Percentiles rank a stretch among this genome's conserved stretches.
These are phyloP conservation scores for Leptogaster cylindrica DNA, from an alignment of 2,888 invertebrate species.

Conservation along the genomic window DNA sequence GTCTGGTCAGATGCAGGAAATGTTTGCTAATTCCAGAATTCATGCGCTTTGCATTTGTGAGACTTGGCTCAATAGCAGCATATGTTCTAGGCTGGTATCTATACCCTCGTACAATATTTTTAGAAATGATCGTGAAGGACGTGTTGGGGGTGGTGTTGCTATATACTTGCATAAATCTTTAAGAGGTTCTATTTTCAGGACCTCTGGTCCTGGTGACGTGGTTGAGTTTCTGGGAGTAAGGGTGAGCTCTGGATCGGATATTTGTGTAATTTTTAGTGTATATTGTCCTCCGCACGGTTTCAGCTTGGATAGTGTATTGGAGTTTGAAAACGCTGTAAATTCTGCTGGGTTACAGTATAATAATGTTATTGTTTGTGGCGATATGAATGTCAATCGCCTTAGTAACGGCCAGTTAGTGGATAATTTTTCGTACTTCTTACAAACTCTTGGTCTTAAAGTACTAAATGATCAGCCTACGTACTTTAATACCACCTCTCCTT, in stretches of 20 bases:
- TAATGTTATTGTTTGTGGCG: neutral
- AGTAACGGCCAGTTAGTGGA: neutral
- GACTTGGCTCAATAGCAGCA: neutral
- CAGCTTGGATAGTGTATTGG: too few relatives aligned
- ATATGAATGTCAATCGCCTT: neutral
- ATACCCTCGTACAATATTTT: neutral
- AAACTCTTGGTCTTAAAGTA: neutral
- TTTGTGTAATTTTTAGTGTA: neutral
- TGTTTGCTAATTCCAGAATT: neutral
- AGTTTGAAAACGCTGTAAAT: too few relatives aligned
- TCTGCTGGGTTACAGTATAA: neutral
- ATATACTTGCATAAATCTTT: neutral
- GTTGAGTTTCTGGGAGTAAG: too few relatives aligned
- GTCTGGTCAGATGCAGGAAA: neutral
- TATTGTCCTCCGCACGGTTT: neutral
- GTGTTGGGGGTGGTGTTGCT: neutral
- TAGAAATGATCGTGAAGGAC: neutral
- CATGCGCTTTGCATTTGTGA: neutral
- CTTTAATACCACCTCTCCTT: neutral
- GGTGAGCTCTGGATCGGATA: neutral
- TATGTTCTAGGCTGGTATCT: neutral
- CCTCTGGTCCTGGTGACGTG: neutral
- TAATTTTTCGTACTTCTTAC: neutral
- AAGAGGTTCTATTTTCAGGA: neutral
- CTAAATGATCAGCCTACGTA: neutral